phyloP scores from a whole-genome alignment of 2,797 vertebrate species.

The Tadarida brasiliensis region DNA sequence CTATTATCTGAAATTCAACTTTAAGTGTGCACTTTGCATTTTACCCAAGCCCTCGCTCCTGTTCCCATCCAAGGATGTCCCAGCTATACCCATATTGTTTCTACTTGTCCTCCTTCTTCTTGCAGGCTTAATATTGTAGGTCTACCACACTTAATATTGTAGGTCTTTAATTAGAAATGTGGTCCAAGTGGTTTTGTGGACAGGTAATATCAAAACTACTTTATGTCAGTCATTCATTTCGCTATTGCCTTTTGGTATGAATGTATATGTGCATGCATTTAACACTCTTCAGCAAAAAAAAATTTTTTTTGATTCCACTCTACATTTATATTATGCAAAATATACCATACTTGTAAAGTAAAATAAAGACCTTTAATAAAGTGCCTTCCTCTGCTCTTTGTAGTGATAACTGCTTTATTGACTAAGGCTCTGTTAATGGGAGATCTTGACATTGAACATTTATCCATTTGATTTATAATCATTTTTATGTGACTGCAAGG shows the following conservation, averaged over 20 bases:
- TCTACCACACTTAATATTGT: background rate
- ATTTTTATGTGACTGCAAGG: conserved; percentile 62
- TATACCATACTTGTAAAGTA: conserved; percentile 19
- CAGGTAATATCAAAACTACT: background rate
- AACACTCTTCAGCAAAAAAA: background rate
- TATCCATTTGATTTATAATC: conserved; percentile 68
- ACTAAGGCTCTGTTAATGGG: conserved; percentile 63
- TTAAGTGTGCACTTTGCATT: background rate
- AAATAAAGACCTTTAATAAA: conserved; percentile 66
- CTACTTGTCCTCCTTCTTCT: background rate
- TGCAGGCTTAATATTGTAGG: too few species aligned
- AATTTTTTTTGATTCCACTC: background rate
- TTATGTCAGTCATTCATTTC: background rate
- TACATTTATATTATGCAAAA: conserved; percentile 58
- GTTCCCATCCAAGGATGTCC: background rate
- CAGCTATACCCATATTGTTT: background rate
- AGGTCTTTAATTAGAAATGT: conserved; percentile 55
- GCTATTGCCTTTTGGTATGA: background rate
- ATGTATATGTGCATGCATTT: background rate
- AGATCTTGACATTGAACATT: conserved; percentile 62
- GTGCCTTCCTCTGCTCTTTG: background rate
- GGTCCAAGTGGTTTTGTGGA: background rate
- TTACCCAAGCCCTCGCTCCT: background rate
- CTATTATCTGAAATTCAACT: background rate
- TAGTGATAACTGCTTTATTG: conserved; percentile 62